Base-by-base conservation (phyloP, 2,888 invertebrate genomes). In the Eristalinus sepulchralis region DNA sequence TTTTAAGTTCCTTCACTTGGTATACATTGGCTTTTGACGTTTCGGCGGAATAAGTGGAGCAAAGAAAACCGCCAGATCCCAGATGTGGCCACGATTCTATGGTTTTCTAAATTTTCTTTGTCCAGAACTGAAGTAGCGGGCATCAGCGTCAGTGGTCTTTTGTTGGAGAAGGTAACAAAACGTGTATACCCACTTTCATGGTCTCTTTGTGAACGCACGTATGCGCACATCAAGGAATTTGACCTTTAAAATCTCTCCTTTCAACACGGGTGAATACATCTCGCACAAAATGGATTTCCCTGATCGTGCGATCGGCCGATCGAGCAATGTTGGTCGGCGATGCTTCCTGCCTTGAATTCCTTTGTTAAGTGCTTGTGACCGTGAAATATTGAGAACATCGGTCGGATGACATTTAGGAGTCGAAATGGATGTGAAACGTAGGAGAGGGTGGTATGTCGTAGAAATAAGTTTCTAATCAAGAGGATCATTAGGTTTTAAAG, bases 201-300 rank as follows among this genome's bases (percentile, higher is more conserved):
- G 68, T 70, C 39, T 63, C 71, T 17, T 8, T 47, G 60, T 47
- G 59, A 27, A 57, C 13, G 53, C 5, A 17, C 47, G 68, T 27
- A 71, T 72, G 79, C 66, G 72, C 66, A 24, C 47, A 62, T 22
- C 10, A 47, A 47, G 76, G 80, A 84, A 84, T 76, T 33, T 84
- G 84, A 84, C 84, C 84, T 84, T 84, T 84, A 84, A 76, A 76
- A 84, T 84, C 66, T 64, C 68, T 66, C 63, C 20, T 31, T 31
- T 10, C 55, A 64, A 22, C 57, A 10, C 36, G 24, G 20, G 6
- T 24, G 57, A 17, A 33, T 33, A 11, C 34, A 76, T 66, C 71
- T 60, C 60, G 77, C 60, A 31, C 71, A 20, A 34, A 34, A 83
- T 71, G 53, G 76, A 82, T 71, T 73, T 63, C 47, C 47, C 17